Evolutionary conservation across 2,888 invertebrate genomes (phyloP).

Genomic region (Synergus umbraculus): DNA sequence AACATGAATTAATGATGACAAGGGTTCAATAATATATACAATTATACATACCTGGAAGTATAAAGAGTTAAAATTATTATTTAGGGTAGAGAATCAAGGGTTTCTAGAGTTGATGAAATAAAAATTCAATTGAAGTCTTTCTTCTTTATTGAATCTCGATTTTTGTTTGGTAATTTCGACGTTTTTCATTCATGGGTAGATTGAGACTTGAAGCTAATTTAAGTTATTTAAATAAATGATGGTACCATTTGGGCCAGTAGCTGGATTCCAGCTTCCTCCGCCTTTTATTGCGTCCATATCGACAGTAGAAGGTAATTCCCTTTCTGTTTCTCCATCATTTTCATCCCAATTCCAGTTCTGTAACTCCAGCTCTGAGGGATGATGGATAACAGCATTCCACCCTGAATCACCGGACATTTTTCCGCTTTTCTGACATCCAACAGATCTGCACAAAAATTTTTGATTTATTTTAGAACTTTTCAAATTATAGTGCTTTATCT

Average conservation of each 20-base stretch:
- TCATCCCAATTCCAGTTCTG: constrained; percentile 77
- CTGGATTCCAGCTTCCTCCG: constrained; percentile 76
- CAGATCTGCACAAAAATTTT: constrained; percentile 49
- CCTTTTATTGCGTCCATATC: constrained; percentile 84
- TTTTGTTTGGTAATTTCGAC: background rate
- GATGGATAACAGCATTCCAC: constrained; percentile 81
- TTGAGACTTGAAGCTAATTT: background rate
- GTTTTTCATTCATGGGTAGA: too few species aligned
- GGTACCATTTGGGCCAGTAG: constrained; percentile 71
- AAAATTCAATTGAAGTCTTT: background rate
- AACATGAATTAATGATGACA: constrained; percentile 9
- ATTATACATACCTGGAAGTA: background rate
- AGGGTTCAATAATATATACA: constrained; percentile 31
- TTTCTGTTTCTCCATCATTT: constrained; percentile 81
- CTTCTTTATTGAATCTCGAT: background rate
- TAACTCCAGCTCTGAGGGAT: constrained; percentile 78
- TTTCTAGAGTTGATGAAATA: background rate
- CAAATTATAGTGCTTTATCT: background rate
- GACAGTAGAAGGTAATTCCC: constrained; percentile 82
- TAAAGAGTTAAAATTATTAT: background rate
- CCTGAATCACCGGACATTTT: constrained; percentile 78
- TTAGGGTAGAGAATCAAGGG: background rate
- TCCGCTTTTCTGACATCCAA: constrained; percentile 69
- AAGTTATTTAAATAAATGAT: background rate
- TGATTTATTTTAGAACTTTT: background rate